Percentiles rank a stretch among this genome's conserved stretches.
These are phyloP conservation scores for Diarsia rubi DNA, from an alignment of 2,888 invertebrate species.

Conservation along the genomic window DNA sequence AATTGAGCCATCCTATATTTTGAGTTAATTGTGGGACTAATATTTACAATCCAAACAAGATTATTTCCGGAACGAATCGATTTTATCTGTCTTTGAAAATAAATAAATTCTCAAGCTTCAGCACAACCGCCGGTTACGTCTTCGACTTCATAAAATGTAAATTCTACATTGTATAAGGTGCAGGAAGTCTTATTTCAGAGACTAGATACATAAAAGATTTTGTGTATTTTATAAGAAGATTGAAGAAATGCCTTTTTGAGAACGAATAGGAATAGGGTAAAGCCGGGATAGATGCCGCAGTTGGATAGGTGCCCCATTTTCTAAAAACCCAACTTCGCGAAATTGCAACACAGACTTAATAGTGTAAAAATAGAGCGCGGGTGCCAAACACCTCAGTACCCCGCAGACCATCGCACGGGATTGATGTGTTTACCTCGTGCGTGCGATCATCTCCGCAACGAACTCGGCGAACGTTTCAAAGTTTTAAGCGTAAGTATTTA, in stretches of 20 bases:
- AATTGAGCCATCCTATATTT: constrained; percentile 50
- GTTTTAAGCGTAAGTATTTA: too few relatives aligned
- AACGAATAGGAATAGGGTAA: neutral
- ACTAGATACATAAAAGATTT: constrained; percentile 16
- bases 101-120: constrained; percentile 50
- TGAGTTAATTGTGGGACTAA: constrained; percentile 52
- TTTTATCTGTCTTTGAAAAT: constrained; percentile 53
- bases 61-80: constrained; percentile 57
- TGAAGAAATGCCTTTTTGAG: neutral
- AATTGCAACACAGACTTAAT: too few relatives aligned
- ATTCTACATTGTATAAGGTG: constrained; percentile 27
- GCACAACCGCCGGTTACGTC: constrained; percentile 42
- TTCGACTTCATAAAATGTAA: constrained; percentile 44
- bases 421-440: too few relatives aligned
- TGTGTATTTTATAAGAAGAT: neutral
- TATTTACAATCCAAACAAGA: constrained; percentile 58
- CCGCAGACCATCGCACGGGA: too few relatives aligned
- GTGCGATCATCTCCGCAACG: too few relatives aligned
- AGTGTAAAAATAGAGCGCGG: too few relatives aligned
- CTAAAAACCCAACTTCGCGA: too few relatives aligned
- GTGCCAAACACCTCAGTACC: too few relatives aligned
- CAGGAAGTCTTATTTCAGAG: constrained; percentile 25
- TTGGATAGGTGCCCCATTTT: too few relatives aligned
- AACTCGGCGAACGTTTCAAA: too few relatives aligned
- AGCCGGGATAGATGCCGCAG: too few relatives aligned